phyloP scores from a whole-genome alignment of 1,140 invertebrate genomes.

The Pollicipes pollicipes region DNA sequence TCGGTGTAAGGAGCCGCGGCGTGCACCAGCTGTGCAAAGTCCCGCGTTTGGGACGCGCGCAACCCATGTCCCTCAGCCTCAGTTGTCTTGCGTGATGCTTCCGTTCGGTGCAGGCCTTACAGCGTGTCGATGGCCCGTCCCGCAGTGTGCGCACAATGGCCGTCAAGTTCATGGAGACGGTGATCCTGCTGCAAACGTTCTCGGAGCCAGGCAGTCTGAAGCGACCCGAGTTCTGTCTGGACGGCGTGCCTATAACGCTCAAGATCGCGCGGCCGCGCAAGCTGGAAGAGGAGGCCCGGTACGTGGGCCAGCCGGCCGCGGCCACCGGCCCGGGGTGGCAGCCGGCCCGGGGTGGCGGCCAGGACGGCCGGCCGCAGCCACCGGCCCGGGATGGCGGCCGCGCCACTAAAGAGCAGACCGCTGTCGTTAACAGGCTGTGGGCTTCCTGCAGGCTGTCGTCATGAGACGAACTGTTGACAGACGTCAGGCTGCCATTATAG shows the following conservation, averaged over 20 bases:
- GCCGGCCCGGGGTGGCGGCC: no score
- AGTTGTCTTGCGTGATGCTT: slow-evolving; percentile 1
- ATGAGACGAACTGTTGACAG: no score
- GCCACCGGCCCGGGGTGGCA: no score
- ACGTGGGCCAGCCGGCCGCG: no score
- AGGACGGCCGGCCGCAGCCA: no score
- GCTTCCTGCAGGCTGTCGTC: no score
- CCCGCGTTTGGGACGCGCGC: neutral
- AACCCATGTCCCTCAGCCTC: slow-evolving; percentile 6
- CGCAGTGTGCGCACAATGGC: slow-evolving; percentile 66
- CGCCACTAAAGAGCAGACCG: no score
- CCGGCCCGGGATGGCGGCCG: no score
- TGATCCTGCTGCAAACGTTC: slow-evolving; percentile 77
- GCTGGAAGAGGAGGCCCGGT: slow-evolving; percentile 83
- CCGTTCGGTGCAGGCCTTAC: neutral
- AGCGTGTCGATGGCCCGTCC: slow-evolving; percentile 18
- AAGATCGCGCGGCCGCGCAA: slow-evolving; percentile 66
- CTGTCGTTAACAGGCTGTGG: no score
- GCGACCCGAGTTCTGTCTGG: slow-evolving; percentile 58
- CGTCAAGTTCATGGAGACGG: slow-evolving; percentile 86
- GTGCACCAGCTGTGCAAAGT: no score
- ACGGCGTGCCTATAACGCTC: slow-evolving; percentile 61
- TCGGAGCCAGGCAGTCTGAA: slow-evolving; percentile 47
- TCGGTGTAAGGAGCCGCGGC: no score
- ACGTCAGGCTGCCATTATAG: no score